Evolutionary conservation across 2,797 vertebrate species (phyloP).

Genomic region (Gastrophryne carolinensis): DNA sequence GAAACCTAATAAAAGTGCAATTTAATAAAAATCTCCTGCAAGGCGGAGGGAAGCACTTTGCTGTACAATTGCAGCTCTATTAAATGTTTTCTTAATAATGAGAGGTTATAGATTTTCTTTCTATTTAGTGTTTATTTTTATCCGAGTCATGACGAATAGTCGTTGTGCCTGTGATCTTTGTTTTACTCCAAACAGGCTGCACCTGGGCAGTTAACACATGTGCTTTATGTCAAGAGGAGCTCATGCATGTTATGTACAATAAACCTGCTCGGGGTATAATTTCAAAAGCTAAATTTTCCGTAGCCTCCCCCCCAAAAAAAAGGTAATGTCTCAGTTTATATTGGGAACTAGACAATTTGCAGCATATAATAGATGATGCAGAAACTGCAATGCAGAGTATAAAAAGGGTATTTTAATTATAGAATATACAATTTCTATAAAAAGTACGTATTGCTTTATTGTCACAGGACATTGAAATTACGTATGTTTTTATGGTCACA

Average conservation of each 20-base stretch:
- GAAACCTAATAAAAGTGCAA: neutral
- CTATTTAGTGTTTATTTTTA: conserved; percentile 44
- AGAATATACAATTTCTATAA: too few species aligned
- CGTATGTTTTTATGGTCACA: too few species aligned
- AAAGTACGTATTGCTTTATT: too few species aligned
- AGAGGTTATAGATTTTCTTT: conserved; percentile 31
- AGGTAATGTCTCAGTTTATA: neutral
- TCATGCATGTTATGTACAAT: conserved; percentile 47
- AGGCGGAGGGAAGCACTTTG: neutral
- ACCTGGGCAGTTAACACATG: conserved; percentile 49
- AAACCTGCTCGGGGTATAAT: conserved; percentile 25
- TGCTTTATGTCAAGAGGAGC: conserved; percentile 39
- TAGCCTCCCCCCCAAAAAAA: conserved; percentile 14
- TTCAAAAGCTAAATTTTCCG: conserved; percentile 27
- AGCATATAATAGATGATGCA: neutral
- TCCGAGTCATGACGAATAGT: conserved; percentile 15
- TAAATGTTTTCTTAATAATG: conserved; percentile 26
- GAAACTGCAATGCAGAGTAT: too few species aligned
- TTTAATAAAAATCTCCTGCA: neutral
- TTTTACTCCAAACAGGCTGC: conserved; percentile 44
- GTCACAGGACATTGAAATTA: too few species aligned
- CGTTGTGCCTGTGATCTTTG: conserved; percentile 40
- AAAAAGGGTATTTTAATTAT: neutral
- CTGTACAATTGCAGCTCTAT: conserved; percentile 1
- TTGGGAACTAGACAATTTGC: neutral